Evolutionary conservation across 2,888 invertebrate genomes (phyloP), one percentile per base, ranked within the genome.

Genomic region (Mantis religiosa): DNA sequence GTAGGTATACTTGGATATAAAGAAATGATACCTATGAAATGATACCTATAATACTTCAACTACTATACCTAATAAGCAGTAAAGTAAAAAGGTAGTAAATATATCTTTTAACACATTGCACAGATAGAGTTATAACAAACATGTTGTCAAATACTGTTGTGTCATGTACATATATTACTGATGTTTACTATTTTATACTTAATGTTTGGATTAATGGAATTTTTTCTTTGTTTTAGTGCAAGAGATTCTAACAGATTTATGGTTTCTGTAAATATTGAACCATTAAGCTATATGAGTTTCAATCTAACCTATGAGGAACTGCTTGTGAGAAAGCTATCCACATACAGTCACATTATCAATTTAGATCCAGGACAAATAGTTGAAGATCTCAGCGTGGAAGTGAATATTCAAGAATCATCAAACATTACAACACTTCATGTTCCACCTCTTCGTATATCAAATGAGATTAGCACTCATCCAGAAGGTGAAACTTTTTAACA

Each of bases 371-470:
- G 93, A 28, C 92, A 93, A 89, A 89, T 86, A 47, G 96, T 97
- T n/a, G 94, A 95, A 86, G 94, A 96, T 91, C 93, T 96, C 86
- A 93, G 94, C 41, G 95, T 96, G 85, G 94, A 94, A 30, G 96
- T 96, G 1, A 94, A 94, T 90, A 95, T 97, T 89, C 94, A 94
- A 90, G 97, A 97, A 92, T 93, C 94, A 2, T 94, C 95, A 90
- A 95, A 95, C 91, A 94, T 97, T 47, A 94, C 94, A 0, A 93
- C 93, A 30, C 93, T 97, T 9, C 93, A 94, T 90, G 95, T 96
- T 3, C 96, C 96, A 0, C 95, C 95, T 89, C 92, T 96, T 86
- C 94, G 95, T 90, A 95, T 95, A 81, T 95, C 95, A 89, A 95
- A 96, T 91, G 95, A 96, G 92, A 94, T 96, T 82, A 94, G 94